These are phyloP conservation scores for Clarias gariepinus DNA, from an alignment of 2,113 vertebrate species.

Conservation along the genomic window DNA sequence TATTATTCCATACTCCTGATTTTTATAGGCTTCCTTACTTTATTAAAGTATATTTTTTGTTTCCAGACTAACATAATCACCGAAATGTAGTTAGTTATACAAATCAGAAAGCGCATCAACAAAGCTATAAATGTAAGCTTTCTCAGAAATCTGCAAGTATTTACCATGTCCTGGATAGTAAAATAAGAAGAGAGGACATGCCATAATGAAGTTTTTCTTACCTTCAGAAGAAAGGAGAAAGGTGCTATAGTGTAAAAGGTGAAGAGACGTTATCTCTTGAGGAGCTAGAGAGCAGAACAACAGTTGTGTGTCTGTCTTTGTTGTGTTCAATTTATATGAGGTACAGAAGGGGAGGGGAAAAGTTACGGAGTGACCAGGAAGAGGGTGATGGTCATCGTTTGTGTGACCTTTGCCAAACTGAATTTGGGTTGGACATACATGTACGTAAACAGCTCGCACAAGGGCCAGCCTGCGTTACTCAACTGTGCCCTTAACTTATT, in stretches of 20 bases:
- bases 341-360: constrained; percentile 3
- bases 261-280: background rate
- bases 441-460: background rate
- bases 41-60: background rate
- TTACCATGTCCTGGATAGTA: background rate
- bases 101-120: background rate
- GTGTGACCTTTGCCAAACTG: background rate
- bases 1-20: background rate
- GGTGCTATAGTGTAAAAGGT: background rate
- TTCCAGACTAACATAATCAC: background rate
- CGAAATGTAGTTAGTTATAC: background rate
- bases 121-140: background rate
- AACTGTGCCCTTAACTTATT: constrained; percentile 7
- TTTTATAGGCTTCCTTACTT: background rate
- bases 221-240: background rate
- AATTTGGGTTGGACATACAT: background rate
- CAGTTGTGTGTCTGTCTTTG: background rate
- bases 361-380: background rate
- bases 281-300: constrained; percentile 10
- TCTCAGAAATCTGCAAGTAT: background rate
- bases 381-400: background rate
- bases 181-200: background rate
- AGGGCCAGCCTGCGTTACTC: background rate
- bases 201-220: background rate
- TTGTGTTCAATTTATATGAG: background rate